These are phyloP conservation scores for Leguminivora glycinivorella DNA, from an alignment of 1,140 invertebrate species.

Conservation along the genomic window DNA sequence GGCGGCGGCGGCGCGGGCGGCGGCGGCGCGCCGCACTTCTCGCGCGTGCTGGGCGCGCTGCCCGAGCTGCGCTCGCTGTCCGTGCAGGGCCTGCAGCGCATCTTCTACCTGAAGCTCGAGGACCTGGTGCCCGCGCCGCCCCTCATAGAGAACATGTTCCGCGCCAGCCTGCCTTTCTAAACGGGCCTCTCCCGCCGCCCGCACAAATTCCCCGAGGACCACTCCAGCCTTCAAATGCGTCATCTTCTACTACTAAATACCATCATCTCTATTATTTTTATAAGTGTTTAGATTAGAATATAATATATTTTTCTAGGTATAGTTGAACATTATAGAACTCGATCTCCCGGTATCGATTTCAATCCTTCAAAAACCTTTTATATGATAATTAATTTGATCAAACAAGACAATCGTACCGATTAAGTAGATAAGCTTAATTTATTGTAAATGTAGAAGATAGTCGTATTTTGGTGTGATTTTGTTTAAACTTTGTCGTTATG, in stretches of 20 bases:
- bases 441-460: constrained; percentile 63
- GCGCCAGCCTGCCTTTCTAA: constrained; percentile 95
- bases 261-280: constrained; percentile 74
- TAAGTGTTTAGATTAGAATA: constrained; percentile 67
- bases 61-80: constrained; percentile 94
- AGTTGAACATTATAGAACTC: constrained; percentile 63
- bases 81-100: constrained; percentile 94
- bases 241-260: constrained; percentile 59
- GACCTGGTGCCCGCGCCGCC: constrained; percentile 94
- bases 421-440: constrained; percentile 74
- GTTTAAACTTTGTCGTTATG: constrained; percentile 66
- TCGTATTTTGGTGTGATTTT: constrained; percentile 69
- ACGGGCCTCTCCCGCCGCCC: constrained; percentile 31
- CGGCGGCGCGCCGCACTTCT: constrained; percentile 95
- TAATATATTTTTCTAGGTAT: constrained; percentile 74
- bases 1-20: constrained; percentile 89
- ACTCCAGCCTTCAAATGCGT: constrained; percentile 66
- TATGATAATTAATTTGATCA: constrained; percentile 52
- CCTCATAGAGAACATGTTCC: constrained; percentile 96
- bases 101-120: constrained; percentile 96
- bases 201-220: constrained; percentile 50
- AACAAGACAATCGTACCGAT: constrained; percentile 57
- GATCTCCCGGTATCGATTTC: constrained; percentile 74
- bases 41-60: constrained; percentile 92
- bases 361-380: constrained; percentile 32